phyloP scores from a whole-genome alignment of 2,113 vertebrate genomes.

The Hemicordylus capensis region DNA sequence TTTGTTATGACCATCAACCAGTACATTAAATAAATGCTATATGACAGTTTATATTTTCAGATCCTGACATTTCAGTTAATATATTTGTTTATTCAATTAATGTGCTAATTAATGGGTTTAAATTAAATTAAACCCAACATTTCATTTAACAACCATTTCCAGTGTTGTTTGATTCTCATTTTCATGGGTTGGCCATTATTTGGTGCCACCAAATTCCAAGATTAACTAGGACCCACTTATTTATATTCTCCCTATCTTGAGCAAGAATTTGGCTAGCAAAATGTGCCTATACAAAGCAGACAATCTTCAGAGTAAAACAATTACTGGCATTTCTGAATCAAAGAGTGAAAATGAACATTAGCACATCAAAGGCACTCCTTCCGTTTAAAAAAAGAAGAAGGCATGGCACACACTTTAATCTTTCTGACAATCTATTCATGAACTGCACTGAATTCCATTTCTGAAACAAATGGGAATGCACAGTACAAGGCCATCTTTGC shows the following conservation, averaged over 20 bases:
- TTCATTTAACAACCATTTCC: constrained; percentile 19
- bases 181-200: constrained; percentile 37
- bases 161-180: constrained; percentile 9
- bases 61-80: neutral
- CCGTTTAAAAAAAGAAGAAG: constrained; percentile 81
- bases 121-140: constrained; percentile 51
- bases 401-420: constrained; percentile 89
- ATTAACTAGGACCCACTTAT: constrained; percentile 34
- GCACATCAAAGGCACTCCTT: constrained; percentile 92
- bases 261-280: constrained; percentile 58
- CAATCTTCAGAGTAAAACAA: constrained; percentile 77
- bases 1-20: neutral
- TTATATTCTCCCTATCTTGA: constrained; percentile 67
- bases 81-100: too few species aligned
- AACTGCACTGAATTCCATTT: constrained; percentile 85
- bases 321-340: constrained; percentile 83
- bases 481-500: constrained; percentile 82
- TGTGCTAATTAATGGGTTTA: too few species aligned
- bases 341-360: constrained; percentile 83
- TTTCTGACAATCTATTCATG: constrained; percentile 87
- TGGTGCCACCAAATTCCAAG: constrained; percentile 31
- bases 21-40: neutral
- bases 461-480: constrained; percentile 88
- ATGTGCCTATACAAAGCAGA: constrained; percentile 60
- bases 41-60: neutral